A percentile compares a stretch with the other conserved stretches of the same genome.
Evolutionary conservation across 2,797 vertebrate genomes (phyloP).

Genomic region (Momotus momota): DNA sequence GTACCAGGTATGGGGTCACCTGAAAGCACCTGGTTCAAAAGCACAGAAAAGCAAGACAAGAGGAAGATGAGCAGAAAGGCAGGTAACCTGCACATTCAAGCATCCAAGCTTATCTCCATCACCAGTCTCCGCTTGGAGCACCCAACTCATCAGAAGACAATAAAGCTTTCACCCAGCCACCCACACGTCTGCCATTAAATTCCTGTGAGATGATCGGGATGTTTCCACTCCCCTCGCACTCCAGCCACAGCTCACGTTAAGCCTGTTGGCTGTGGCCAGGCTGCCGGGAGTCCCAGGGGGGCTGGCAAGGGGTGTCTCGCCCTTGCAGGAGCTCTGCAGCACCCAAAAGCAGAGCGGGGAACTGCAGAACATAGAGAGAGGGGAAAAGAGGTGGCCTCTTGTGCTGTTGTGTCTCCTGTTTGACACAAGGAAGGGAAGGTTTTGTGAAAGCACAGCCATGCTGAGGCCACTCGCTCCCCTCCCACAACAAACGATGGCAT

Average conservation of each 20-base stretch:
- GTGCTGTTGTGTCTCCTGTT: background rate
- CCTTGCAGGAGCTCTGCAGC: background rate
- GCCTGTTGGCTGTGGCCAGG: background rate
- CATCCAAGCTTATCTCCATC: background rate
- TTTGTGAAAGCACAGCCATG: background rate
- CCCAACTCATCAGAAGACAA: background rate
- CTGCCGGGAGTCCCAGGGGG: background rate
- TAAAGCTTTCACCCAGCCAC: background rate
- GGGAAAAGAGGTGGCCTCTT: rapidly evolving
- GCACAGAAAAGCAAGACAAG: background rate
- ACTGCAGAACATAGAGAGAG: rapidly evolving
- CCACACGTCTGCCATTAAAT: background rate
- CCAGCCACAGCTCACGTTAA: background rate
- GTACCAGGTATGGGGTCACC: background rate
- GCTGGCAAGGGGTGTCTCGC: rapidly evolving
- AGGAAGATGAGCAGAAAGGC: background rate
- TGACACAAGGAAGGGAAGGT: background rate
- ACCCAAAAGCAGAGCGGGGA: background rate
- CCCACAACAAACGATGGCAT: background rate
- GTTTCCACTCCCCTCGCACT: background rate
- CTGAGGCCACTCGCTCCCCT: background rate
- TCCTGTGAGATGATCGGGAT: background rate
- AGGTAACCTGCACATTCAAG: background rate
- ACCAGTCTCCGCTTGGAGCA: background rate
- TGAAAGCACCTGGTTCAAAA: rapidly evolving